Conservation (phyloP, 1,140 invertebrate species). For the Megathymus violae region DNA sequence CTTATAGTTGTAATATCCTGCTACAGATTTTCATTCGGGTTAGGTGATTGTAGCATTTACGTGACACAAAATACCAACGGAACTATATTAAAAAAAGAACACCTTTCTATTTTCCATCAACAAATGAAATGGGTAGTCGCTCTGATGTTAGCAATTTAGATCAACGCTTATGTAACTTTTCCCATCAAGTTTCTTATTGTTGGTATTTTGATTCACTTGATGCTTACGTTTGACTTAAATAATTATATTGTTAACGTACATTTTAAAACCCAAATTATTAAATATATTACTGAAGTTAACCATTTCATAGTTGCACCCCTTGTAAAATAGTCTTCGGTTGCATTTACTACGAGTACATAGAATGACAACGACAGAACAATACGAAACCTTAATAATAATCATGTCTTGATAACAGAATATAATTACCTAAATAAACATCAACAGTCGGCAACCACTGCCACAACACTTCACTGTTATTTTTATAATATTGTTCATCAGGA, state of each 20-base stretch:
- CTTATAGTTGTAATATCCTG: slow-evolving; percentile 18
- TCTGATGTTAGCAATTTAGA: no score
- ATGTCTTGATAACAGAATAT: no score
- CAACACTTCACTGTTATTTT: no score
- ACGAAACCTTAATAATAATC: not conserved
- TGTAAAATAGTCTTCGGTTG: slow-evolving; percentile 33
- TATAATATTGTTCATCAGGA: no score
- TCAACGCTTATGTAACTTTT: no score
- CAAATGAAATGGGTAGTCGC: no score
- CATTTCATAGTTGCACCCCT: slow-evolving; percentile 63
- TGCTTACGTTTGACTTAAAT: slow-evolving; percentile 3
- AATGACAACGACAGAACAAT: not conserved
- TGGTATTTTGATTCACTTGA: slow-evolving; percentile 33
- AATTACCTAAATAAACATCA: no score
- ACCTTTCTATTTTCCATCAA: not conserved
- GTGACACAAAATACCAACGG: slow-evolving; percentile 26
- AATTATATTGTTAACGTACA: slow-evolving; percentile 17
- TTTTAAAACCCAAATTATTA: slow-evolving; percentile 15
- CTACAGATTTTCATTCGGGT: slow-evolving; percentile 13
- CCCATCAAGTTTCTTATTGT: slow-evolving; percentile 41
- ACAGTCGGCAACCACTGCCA: no score
- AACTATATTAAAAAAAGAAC: slow-evolving; percentile 13
- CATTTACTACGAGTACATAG: slow-evolving; percentile 13
- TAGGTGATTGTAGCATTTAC: slow-evolving; percentile 16
- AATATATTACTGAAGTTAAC: slow-evolving; percentile 47